Evolutionary conservation across 2,113 vertebrate genomes (phyloP).

Genomic region (Cyanocitta stelleri): DNA sequence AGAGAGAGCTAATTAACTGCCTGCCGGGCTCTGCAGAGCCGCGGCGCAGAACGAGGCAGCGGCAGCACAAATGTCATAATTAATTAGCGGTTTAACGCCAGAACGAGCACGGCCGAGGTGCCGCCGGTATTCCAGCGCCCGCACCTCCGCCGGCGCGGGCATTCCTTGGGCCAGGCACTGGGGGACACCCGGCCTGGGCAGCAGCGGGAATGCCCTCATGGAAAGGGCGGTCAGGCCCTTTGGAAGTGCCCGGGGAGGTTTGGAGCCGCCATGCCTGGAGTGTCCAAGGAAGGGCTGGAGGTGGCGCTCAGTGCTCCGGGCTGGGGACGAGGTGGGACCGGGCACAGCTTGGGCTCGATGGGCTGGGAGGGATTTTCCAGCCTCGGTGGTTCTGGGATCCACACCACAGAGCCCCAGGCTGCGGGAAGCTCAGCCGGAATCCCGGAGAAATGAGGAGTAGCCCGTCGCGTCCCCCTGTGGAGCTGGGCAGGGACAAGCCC

Average conservation of each 20-base stretch:
- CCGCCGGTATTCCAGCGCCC: not conserved
- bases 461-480: not conserved
- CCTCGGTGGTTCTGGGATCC: too few relatives aligned
- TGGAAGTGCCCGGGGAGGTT: not conserved
- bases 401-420: accelerated
- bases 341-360: accelerated
- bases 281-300: not conserved
- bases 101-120: not conserved
- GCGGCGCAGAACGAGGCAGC: not conserved
- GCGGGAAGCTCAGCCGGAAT: not conserved
- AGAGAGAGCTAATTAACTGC: conserved; percentile 55
- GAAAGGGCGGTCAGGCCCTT: accelerated
- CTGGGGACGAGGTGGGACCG: accelerated
- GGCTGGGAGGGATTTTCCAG: not conserved
- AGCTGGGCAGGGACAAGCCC: not conserved
- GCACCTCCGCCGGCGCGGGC: too few relatives aligned
- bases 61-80: conserved; percentile 51
- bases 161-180: not conserved
- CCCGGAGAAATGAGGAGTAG: not conserved
- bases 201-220: not conserved
- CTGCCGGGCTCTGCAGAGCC: not conserved
- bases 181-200: not conserved
- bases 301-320: accelerated
- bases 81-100: conserved; percentile 41
- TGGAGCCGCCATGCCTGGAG: accelerated